Base-by-base conservation (phyloP, 2,888 invertebrate genomes). In the Tiphia femorata region DNA sequence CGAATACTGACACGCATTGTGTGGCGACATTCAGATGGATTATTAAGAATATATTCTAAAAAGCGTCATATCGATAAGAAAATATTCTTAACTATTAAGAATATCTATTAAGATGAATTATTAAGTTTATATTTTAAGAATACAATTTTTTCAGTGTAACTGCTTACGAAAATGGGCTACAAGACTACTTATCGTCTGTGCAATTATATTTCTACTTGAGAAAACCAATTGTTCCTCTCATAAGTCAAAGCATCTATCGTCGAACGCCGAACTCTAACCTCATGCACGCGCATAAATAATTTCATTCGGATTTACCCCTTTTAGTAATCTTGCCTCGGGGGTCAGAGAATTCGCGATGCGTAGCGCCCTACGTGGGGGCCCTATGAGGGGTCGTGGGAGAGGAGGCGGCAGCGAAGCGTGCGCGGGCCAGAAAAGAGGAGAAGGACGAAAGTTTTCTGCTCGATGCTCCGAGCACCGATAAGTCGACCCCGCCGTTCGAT, bases 301-400 rank as follows among this genome's bases (percentile, higher is more conserved):
- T 80, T 72, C 67, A 68, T 75, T 70, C 60, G 70, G 75, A 71
- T 77, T 77, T 70, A 77, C 73, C 79, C 78, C 77, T 77, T 75
- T 77, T 65, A 54, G 66, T 53, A 59, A 62, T 56, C 38, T 58
- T 52, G 67, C 73, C 68, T 64, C 49, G 51, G 63, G 65, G 58
- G 58, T 16, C 19, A 29, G 47, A 44, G 25, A 40, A 38, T 49
- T 42, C 41, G 42, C 49, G 41, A 48, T 37, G 41, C 53, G 58
- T 47, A 43, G 43, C 21, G 37, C 38, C 17, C 12, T 12, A 7
- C 37, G 2, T 17, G 23, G 3, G 30, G 16, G 33, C 17, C 19
- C n/a, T n/a, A 16, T 3, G 23, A 17, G 49, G 42, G 44, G 40
- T 29, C 40, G 46, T 47, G 49, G 52, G 40, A 40, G 40, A 43